Percentiles rank a stretch among this genome's conserved stretches.
Conservation (phyloP, 2,888 invertebrate species). For the Tiliacea citrago region DNA sequence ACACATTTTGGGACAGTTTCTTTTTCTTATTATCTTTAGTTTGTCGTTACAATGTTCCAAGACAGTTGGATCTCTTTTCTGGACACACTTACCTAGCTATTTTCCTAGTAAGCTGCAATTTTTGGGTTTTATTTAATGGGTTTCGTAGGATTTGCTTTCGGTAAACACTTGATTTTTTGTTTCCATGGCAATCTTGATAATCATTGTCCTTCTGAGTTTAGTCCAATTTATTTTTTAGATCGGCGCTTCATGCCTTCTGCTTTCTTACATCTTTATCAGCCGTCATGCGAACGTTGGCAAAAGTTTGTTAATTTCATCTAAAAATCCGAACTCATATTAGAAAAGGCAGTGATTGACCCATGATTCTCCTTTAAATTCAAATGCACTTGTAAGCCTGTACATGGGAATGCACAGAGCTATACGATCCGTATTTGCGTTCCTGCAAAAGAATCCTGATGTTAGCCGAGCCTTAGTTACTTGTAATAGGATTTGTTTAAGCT, state of each 20-base stretch:
- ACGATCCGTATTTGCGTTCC: constrained; percentile 48
- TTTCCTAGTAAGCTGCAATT: no score
- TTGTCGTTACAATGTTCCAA: neutral
- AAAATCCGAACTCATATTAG: neutral
- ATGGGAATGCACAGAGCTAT: constrained; percentile 37
- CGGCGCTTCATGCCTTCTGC: no score
- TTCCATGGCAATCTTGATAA: no score
- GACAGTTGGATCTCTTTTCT: neutral
- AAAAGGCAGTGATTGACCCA: no score
- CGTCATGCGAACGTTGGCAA: neutral
- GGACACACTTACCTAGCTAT: neutral
- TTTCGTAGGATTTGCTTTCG: no score
- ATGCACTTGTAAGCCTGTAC: constrained; percentile 6
- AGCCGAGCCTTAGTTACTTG: constrained; percentile 54
- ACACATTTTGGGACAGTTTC: neutral
- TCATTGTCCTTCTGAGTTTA: no score
- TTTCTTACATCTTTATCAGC: no score
- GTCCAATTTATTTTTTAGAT: no score
- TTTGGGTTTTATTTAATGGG: no score
- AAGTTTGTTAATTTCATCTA: no score
- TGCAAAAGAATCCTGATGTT: constrained; percentile 66
- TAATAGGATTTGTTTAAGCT: constrained; percentile 75
- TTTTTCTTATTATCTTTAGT: neutral
- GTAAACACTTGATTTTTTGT: no score
- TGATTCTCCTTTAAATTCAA: constrained; percentile 11